Conservation (phyloP, 2,113 vertebrate species). For the Sorex araneus region DNA sequence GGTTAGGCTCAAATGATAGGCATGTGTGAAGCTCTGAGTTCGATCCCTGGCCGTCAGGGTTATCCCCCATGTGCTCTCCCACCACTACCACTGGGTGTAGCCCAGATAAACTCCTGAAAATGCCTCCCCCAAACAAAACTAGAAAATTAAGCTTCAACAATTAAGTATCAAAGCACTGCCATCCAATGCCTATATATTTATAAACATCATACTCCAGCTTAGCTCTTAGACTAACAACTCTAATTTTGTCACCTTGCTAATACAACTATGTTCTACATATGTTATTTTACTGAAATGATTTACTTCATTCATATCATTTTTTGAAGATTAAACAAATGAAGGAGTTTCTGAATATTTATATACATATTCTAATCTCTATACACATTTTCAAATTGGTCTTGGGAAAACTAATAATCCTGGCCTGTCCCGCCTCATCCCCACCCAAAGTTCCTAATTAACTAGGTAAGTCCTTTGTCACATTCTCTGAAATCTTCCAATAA, state of each 20-base stretch:
- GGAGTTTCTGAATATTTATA: slow-evolving; percentile 25
- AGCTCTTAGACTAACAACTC: too few relatives aligned
- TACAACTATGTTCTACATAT: slow-evolving; percentile 94
- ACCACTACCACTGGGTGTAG: too few relatives aligned
- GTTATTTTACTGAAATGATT: slow-evolving; percentile 79
- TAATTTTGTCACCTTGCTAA: slow-evolving; percentile 95
- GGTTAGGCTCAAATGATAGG: too few relatives aligned
- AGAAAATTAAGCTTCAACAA: too few relatives aligned
- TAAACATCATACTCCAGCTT: too few relatives aligned
- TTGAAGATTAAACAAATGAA: slow-evolving; percentile 21
- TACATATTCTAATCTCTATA: not conserved
- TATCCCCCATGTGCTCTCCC: too few relatives aligned
- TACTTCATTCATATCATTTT: slow-evolving; percentile 1
- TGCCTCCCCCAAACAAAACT: too few relatives aligned
- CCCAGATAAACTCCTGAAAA: too few relatives aligned
- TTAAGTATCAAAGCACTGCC: too few relatives aligned
- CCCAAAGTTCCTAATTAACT: not conserved
- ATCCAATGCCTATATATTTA: too few relatives aligned
- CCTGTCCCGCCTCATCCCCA: not conserved
- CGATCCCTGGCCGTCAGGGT: too few relatives aligned
- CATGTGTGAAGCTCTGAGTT: too few relatives aligned
- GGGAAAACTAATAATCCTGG: not conserved
- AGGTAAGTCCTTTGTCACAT: not conserved
- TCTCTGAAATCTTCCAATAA: not conserved
- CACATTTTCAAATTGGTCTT: slow-evolving; percentile 34